Evolutionary conservation across 1,140 invertebrate genomes (phyloP), one percentile per base, ranked within the genome.

Genomic region (Drosophila nebulosa): DNA sequence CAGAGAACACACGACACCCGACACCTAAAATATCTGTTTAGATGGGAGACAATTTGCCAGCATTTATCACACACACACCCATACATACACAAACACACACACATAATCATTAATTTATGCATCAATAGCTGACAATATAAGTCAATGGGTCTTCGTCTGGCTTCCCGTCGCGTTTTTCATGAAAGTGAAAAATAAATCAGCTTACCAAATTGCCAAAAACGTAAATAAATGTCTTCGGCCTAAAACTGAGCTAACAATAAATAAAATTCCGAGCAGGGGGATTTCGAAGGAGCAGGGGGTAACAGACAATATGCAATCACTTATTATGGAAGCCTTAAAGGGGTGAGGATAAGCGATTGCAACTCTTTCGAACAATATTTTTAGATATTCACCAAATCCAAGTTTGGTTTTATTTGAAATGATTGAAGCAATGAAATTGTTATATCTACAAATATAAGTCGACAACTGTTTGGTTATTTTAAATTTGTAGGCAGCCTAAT

Each of bases 71-170:
- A 53, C 55, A 52, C 36, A 35, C 63, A 30, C 35, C 50, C 27
- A 39, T 22, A n/a, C 27, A 21, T 9, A 18, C 7, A 46, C 35
- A 35, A 24, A 16, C 53, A 27, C 22, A 65, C 52, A 51, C 32
- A 79, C 57, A 88, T 81, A 86, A 88, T 86, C 81, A 86, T 86
- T 86, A 88, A 86, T 86, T 86, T 88, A 86, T 86, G 81, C 83
- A 83, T 88, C 81, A 86, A 88, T 86, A 81, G 78, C 81, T 86
- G 81, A 86, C 81, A 86, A 88, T 76, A 83, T 86, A 86, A 88
- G 81, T 86, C 81, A 86, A 83, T 83, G 79, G 83, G 83, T 88
- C n/a, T n/a, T n/a, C 81, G 78, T 83, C 80, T 86, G 73, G 80
- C 69, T 66, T 62, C 57, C 78, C 61, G 73, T 57, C 60, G 74